Evolutionary conservation across 2,113 vertebrate species (phyloP).

Genomic region (Triplophysa rosa): DNA sequence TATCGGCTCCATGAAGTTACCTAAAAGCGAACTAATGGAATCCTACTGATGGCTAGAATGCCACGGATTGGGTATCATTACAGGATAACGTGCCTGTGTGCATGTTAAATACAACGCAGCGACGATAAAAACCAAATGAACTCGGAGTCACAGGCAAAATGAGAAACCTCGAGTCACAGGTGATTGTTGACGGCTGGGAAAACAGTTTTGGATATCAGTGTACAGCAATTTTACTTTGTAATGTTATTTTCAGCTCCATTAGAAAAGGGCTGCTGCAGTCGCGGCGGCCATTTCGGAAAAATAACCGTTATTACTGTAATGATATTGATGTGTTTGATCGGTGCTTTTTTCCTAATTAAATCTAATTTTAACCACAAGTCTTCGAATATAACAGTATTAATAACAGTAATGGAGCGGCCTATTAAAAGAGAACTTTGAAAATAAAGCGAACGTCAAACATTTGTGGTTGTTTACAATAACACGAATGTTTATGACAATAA

Average conservation of each 20-base stretch:
- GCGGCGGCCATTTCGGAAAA: constrained; percentile 14
- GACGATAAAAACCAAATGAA: constrained; percentile 73
- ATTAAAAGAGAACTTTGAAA: neutral
- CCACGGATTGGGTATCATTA: constrained; percentile 70
- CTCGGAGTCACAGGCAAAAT: constrained; percentile 47
- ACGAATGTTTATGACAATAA: neutral
- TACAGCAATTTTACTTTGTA: constrained; percentile 31
- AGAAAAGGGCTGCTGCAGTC: constrained; percentile 38
- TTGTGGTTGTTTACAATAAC: too few relatives aligned
- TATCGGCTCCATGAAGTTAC: constrained; percentile 79
- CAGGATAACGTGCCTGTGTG: constrained; percentile 63
- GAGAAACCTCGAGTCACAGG: constrained; percentile 25
- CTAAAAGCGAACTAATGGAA: constrained; percentile 81
- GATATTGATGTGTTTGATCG: constrained; percentile 27
- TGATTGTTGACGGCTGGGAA: constrained; percentile 32
- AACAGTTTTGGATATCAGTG: constrained; percentile 40
- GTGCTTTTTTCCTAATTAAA: constrained; percentile 31
- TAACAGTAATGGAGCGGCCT: neutral
- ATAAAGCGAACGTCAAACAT: too few relatives aligned
- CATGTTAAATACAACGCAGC: constrained; percentile 65
- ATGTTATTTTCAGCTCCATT: constrained; percentile 51
- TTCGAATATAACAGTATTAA: neutral
- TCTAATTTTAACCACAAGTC: constrained; percentile 1
- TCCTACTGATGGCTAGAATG: constrained; percentile 72
- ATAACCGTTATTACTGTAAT: constrained; percentile 42